These are phyloP conservation scores for Branchinecta sandiegonensis DNA, from an alignment of 2,888 invertebrate genomes.

Conservation along the genomic window DNA sequence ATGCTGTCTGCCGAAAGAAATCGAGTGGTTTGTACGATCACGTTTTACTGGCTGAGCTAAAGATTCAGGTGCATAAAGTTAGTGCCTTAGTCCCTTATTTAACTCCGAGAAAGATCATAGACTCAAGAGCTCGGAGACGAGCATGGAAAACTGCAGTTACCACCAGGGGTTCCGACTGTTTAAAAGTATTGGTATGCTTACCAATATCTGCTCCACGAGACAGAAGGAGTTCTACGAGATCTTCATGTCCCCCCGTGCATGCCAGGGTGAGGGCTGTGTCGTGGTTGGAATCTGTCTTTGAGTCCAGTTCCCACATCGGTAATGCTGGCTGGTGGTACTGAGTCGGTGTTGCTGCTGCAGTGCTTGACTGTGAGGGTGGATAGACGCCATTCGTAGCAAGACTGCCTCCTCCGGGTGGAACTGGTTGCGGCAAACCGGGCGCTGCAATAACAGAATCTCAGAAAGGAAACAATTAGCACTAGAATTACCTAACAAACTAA, in stretches of 20 bases:
- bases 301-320: conserved; percentile 67
- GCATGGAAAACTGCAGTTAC: too few species aligned
- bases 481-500: too few species aligned
- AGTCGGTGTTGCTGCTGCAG: conserved; percentile 25
- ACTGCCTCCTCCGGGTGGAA: conserved; percentile 26
- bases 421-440: conserved; percentile 28
- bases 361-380: conserved; percentile 28
- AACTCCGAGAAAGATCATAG: too few species aligned
- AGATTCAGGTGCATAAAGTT: too few species aligned
- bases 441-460: conserved; percentile 16
- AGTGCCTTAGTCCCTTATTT: too few species aligned
- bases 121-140: too few species aligned
- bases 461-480: too few species aligned
- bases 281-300: conserved; percentile 95
- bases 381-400: conserved; percentile 30
- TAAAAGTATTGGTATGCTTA: conserved; percentile 27
- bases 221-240: conserved; percentile 79
- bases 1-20: too few species aligned
- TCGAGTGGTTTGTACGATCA: too few species aligned
- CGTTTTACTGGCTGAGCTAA: too few species aligned
- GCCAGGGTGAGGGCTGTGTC: conserved; percentile 96
- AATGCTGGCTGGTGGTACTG: conserved; percentile 27
- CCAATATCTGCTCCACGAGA: conserved; percentile 80
- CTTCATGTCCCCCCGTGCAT: conserved; percentile 92
- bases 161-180: too few species aligned